phyloP scores from a whole-genome alignment of 35 echinoderm and acorn worm species.

The Ptychodera flava region DNA sequence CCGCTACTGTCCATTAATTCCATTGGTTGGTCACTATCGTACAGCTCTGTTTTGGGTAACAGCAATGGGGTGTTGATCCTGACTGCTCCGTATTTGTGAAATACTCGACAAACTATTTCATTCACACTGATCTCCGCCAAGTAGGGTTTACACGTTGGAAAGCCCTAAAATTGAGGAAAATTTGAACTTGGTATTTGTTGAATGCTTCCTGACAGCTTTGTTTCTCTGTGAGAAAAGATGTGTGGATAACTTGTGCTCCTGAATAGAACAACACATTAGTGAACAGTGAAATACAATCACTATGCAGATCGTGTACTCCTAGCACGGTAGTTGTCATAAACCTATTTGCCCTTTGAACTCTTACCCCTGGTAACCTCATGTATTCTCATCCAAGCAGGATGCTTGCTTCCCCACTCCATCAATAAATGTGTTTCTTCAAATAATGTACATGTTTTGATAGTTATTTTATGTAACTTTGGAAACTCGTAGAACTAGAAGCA shows the following conservation, averaged over 20 bases:
- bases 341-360: no score
- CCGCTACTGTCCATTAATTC: constrained; percentile 77
- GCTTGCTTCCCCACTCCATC: no score
- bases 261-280: neutral
- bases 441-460: no score
- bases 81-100: constrained; percentile 75
- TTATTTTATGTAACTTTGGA: no score
- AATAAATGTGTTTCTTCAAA: no score
- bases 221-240: neutral
- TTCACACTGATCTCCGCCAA: constrained; percentile 63
- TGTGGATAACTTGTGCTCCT: neutral
- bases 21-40: constrained; percentile 43
- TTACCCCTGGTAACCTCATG: no score
- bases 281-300: neutral
- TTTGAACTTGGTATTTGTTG: neutral
- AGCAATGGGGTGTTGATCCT: constrained; percentile 65
- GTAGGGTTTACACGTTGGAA: constrained; percentile 44
- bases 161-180: constrained; percentile 11
- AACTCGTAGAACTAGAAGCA: no score
- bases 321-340: no score
- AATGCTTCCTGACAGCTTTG: neutral
- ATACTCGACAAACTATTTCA: constrained; percentile 53
- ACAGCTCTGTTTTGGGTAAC: constrained; percentile 57
- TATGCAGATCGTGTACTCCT: no score
- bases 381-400: no score